A percentile compares a stretch with the other conserved stretches of the same genome.
Conservation (phyloP, 2,888 invertebrate genomes). For the Polymixis flavicincta region DNA sequence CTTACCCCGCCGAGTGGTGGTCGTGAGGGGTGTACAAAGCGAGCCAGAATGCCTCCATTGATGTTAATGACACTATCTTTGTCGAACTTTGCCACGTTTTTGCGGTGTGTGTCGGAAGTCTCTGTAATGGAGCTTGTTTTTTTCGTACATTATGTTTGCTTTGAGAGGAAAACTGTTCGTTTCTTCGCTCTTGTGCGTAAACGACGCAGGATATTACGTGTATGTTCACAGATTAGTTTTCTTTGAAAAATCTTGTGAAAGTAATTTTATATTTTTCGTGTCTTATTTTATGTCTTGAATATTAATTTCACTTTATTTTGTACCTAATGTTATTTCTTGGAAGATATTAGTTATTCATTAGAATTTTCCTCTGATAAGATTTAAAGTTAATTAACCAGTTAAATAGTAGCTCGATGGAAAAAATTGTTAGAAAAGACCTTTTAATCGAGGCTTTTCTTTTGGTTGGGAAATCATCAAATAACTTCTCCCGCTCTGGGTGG, state of each 20-base stretch:
- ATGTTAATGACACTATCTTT: constrained; percentile 77
- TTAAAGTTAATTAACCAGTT: background rate
- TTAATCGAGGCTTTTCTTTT: background rate
- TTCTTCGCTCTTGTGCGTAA: constrained; percentile 28
- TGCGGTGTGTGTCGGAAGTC: constrained; percentile 56
- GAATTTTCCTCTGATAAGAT: background rate
- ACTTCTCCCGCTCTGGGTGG: no score
- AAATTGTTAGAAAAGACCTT: background rate
- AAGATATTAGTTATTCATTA: background rate
- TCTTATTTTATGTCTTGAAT: background rate
- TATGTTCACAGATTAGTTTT: constrained; percentile 9
- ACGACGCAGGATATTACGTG: constrained; percentile 39
- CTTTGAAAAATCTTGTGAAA: constrained; percentile 3
- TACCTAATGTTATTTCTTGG: background rate
- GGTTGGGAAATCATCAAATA: no score
- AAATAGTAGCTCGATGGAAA: background rate
- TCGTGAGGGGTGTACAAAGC: constrained; percentile 58
- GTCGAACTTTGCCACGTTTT: constrained; percentile 70
- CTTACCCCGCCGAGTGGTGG: constrained; percentile 27
- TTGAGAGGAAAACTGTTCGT: constrained; percentile 34
- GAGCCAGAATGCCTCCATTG: constrained; percentile 67
- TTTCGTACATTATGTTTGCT: constrained; percentile 40
- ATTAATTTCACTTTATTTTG: constrained; percentile 16
- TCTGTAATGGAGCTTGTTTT: constrained; percentile 48
- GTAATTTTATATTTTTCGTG: constrained; percentile 8